These are phyloP conservation scores for Drosophila micromelanica DNA, from an alignment of 1,140 invertebrate genomes.

Conservation along the genomic window DNA sequence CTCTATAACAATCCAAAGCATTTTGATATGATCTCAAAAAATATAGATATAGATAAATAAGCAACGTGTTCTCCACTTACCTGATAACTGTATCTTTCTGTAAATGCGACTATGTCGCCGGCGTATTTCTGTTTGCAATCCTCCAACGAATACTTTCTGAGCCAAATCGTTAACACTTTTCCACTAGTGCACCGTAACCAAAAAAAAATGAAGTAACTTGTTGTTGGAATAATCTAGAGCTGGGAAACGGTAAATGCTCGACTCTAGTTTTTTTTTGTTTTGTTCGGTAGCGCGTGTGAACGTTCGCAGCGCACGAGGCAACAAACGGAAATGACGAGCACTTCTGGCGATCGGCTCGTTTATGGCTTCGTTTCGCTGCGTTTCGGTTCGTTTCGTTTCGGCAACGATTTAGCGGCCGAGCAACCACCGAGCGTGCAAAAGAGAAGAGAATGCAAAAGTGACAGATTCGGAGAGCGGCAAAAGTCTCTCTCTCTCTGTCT, in stretches of 20 bases:
- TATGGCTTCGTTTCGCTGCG: constrained; percentile 18
- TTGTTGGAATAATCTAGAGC: constrained; percentile 8
- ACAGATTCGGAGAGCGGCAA: background rate
- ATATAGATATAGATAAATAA: background rate
- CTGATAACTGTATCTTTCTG: constrained; percentile 28
- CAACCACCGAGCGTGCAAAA: constrained; percentile 26
- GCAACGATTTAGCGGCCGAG: constrained; percentile 18
- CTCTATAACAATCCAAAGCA: background rate
- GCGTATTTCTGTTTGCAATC: background rate
- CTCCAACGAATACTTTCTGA: constrained; percentile 6
- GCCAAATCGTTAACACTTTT: constrained; percentile 3
- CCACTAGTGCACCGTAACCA: constrained; percentile 4
- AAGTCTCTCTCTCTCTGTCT: constrained; percentile 3
- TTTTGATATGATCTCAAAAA: constrained; percentile 5
- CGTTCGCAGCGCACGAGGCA: constrained; percentile 63
- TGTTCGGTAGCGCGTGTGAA: constrained; percentile 20
- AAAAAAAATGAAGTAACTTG: constrained; percentile 5
- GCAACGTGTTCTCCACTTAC: constrained; percentile 17
- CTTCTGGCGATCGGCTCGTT: constrained; percentile 20
- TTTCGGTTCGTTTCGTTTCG: constrained; percentile 23
- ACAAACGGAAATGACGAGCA: constrained; percentile 71
- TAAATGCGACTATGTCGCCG: constrained; percentile 64
- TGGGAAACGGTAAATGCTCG: background rate
- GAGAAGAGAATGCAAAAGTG: background rate
- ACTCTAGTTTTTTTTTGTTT: background rate